Percentiles rank a stretch among this genome's conserved stretches.
Evolutionary conservation across 2,113 vertebrate genomes (phyloP).

Genomic region (Capra hircus): DNA sequence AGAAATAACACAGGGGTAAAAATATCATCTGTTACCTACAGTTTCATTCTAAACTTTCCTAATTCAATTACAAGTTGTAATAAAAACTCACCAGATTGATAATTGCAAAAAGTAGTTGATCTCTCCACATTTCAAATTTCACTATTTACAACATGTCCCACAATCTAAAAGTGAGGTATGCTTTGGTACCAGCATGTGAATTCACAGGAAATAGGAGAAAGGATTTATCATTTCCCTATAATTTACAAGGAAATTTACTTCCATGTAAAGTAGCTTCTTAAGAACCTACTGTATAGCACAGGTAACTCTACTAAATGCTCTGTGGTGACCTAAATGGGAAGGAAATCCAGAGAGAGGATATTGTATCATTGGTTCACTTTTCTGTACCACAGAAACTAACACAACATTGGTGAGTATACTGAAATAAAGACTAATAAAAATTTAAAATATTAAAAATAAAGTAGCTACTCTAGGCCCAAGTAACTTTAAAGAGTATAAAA

Average conservation of each 20-base stretch:
- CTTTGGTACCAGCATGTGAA: not conserved
- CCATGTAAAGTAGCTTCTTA: not conserved
- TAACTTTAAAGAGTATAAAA: conserved; percentile 47
- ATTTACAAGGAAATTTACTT: not conserved
- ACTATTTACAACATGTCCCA: not conserved
- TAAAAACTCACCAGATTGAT: not conserved
- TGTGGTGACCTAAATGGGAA: not conserved
- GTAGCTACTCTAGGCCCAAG: not conserved
- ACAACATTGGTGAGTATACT: not conserved
- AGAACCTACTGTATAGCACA: not conserved
- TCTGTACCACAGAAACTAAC: not conserved
- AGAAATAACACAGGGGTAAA: not conserved
- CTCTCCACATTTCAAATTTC: not conserved
- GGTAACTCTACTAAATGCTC: not conserved
- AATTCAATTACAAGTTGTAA: not conserved
- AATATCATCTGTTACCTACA: not conserved
- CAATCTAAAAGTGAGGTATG: not conserved
- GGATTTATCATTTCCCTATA: not conserved
- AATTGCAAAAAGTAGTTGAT: not conserved
- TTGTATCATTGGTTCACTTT: not conserved
- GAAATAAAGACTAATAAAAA: not conserved
- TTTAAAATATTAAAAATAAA: not conserved
- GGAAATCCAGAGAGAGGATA: not conserved
- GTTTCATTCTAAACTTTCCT: not conserved
- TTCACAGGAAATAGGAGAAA: not conserved